Evolutionary conservation across 2,113 vertebrate genomes (phyloP), one percentile per base, ranked within the genome.

Genomic region (Ammodytes marinus): DNA sequence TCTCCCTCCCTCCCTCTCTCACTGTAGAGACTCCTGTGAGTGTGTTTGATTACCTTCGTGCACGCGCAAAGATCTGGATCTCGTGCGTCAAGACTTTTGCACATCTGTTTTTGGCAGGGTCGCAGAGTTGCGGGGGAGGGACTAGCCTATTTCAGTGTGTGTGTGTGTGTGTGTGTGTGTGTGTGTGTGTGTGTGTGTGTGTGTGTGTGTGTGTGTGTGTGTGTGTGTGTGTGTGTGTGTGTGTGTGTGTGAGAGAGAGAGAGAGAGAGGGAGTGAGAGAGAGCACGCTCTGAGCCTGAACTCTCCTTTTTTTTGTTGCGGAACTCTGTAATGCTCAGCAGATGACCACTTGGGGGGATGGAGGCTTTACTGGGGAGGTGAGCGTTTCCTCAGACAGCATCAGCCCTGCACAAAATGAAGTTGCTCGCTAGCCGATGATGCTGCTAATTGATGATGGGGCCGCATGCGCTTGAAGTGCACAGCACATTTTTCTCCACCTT

Each of bases 271-370:
- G n/a, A n/a, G n/a, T n/a, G n/a, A n/a, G n/a, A 27, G 27, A 27
- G 27, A 27, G 27, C 47, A 11, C 45, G 52, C 54, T 84, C 53
- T 52, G 68, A 50, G 72, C 64, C 74, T 86, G 82, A 85, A 86
- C n/a, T 27, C 27, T 77, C 66, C 57, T 70, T 77, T 74, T 78
- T 53, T 69, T 74, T 60, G 71, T 52, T 37, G 60, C 45, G 59
- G 74, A 82, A 35, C 78, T 82, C 76, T 89, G 88, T 96, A 94
- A 95, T 95, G 82, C 90, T 83, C 95, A 89, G 88, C 94, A 96
- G 94, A 95, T 95, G 94, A 94, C 93, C 94, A 90, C 87, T 94
- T 87, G 89, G 91, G 91, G 93, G 85, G 90, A 89, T 89, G 91
- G 74, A 90, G 84, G 61, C 27, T 84, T 81, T 85, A 79, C 70